phyloP scores from a whole-genome alignment of 2,113 vertebrate genomes.

The Pleuronectes platessa region DNA sequence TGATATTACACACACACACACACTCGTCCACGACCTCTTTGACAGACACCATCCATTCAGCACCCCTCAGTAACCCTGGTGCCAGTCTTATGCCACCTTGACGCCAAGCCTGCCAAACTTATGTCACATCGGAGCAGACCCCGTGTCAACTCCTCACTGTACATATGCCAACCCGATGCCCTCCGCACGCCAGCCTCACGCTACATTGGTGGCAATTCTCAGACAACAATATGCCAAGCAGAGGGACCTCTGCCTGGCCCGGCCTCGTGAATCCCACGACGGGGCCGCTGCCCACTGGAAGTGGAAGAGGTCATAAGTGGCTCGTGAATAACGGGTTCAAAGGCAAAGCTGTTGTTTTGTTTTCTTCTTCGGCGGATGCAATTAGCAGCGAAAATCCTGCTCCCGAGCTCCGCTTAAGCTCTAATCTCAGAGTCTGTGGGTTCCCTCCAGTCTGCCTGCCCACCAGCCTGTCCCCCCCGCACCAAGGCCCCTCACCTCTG shows the following conservation, averaged over 20 bases:
- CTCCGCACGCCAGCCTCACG: slow-evolving; percentile 73
- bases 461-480: slow-evolving; percentile 58
- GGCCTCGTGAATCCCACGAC: slow-evolving; percentile 26
- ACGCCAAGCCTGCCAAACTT: slow-evolving; percentile 75
- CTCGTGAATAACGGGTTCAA: slow-evolving; percentile 58
- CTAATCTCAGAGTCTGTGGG: slow-evolving; percentile 71
- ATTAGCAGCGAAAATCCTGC: slow-evolving; percentile 71
- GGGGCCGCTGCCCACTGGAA: slow-evolving; percentile 38
- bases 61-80: slow-evolving; percentile 65
- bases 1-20: background rate
- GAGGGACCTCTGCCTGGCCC: slow-evolving; percentile 56
- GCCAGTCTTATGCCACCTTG: slow-evolving; percentile 73
- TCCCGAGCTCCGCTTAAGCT: slow-evolving; percentile 61
- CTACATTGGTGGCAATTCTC: slow-evolving; percentile 66
- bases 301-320: slow-evolving; percentile 69
- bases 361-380: slow-evolving; percentile 75
- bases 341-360: slow-evolving; percentile 59
- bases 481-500: slow-evolving; percentile 74
- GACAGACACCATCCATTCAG: slow-evolving; percentile 54
- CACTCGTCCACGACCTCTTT: slow-evolving; percentile 34
- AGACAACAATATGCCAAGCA: slow-evolving; percentile 66
- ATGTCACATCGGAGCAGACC: slow-evolving; percentile 74
- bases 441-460: slow-evolving; percentile 62
- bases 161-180: slow-evolving; percentile 74
- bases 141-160: slow-evolving; percentile 67